Conservation (phyloP, 35 echinoderm and acorn worm species). For the Acanthaster planci region DNA sequence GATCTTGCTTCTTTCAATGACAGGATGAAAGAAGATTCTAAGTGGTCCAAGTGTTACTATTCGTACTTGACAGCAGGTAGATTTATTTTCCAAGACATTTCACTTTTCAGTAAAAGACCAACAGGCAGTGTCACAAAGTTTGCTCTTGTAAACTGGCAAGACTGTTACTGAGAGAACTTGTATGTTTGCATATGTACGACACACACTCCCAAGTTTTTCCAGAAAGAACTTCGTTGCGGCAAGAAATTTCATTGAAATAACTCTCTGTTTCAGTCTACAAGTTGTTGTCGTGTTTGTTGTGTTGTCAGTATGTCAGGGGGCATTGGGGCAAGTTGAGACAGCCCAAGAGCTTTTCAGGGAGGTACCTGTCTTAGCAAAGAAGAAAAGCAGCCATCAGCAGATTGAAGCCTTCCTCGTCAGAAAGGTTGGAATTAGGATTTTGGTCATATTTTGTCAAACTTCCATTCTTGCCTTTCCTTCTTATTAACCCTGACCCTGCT, state of each 20-base stretch:
- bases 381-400: slow-evolving; percentile 69
- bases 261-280: not conserved
- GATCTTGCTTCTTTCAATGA: slow-evolving; percentile 6
- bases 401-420: slow-evolving; percentile 84
- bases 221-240: too few species aligned
- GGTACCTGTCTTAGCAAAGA: slow-evolving; percentile 82
- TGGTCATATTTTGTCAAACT: not conserved
- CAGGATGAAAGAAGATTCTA: slow-evolving; percentile 93
- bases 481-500: too few species aligned
- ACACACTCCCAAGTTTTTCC: too few species aligned
- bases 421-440: slow-evolving; percentile 41
- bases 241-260: too few species aligned
- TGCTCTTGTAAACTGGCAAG: too few species aligned
- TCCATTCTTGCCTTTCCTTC: too few species aligned
- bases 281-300: not conserved
- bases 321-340: slow-evolving; percentile 89
- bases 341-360: slow-evolving; percentile 93
- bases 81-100: slow-evolving; percentile 13
- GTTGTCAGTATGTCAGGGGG: slow-evolving; percentile 74
- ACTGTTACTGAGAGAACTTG: too few species aligned
- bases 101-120: too few species aligned
- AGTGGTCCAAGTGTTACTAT: slow-evolving; percentile 97
- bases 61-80: slow-evolving; percentile 84
- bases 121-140: too few species aligned
- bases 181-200: too few species aligned